These are phyloP conservation scores for Seira ritae DNA, from an alignment of 2,888 invertebrate genomes.

Conservation along the genomic window DNA sequence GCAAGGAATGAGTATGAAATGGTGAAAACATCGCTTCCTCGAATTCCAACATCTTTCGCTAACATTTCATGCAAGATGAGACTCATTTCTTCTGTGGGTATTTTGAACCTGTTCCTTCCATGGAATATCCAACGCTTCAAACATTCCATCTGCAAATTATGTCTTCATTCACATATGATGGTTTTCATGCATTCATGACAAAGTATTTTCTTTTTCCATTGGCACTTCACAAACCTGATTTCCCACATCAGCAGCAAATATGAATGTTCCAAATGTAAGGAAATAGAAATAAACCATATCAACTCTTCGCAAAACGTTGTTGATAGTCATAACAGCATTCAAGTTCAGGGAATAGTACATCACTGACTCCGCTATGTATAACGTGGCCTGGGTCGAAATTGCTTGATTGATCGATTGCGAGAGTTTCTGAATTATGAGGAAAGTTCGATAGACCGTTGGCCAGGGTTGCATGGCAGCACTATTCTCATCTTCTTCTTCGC, in stretches of 20 bases:
- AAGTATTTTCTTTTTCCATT: no score
- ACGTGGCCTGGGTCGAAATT: constrained; percentile 14
- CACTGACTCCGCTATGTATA: constrained; percentile 24
- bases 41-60: constrained; percentile 44
- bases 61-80: constrained; percentile 34
- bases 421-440: constrained; percentile 1
- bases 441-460: constrained; percentile 5
- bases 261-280: not conserved
- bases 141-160: no score
- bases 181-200: no score
- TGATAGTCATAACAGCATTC: not conserved
- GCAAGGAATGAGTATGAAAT: constrained; percentile 32
- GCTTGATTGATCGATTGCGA: constrained; percentile 18
- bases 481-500: no score
- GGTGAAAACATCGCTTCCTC: constrained; percentile 30
- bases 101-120: not conserved
- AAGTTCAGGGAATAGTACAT: constrained; percentile 35
- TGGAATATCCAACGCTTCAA: no score
- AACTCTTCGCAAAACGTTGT: not conserved
- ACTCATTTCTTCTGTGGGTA: constrained; percentile 18
- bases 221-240: constrained; percentile 41
- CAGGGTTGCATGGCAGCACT: no score
- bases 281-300: constrained; percentile 19
- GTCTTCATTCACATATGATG: no score
- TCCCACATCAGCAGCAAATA: constrained; percentile 24